A percentile compares a stretch with the other conserved stretches of the same genome.
Evolutionary conservation across 2,888 invertebrate genomes (phyloP).

Genomic region (Himalopsyche tibetana): DNA sequence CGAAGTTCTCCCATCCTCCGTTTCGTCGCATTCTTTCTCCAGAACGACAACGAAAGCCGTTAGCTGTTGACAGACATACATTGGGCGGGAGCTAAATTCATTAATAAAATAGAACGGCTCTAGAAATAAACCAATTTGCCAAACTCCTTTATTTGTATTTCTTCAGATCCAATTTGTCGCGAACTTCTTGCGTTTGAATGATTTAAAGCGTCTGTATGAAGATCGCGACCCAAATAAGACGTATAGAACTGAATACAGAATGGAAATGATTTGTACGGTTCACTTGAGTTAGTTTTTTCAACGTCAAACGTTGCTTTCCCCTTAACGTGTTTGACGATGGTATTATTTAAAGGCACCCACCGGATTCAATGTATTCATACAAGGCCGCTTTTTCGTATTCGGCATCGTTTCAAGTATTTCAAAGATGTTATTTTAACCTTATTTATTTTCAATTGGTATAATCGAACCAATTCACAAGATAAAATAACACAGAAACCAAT

Average conservation of each 20-base stretch:
- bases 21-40: constrained; percentile 60
- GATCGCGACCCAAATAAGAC: constrained; percentile 9
- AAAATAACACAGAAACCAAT: background rate
- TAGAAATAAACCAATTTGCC: constrained; percentile 61
- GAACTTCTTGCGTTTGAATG: constrained; percentile 17
- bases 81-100: constrained; percentile 65
- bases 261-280: constrained; percentile 27
- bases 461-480: background rate
- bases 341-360: constrained; percentile 23
- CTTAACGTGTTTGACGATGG: constrained; percentile 20
- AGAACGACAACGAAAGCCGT: constrained; percentile 57
- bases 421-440: constrained; percentile 4
- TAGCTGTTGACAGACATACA: constrained; percentile 64
- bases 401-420: constrained; percentile 4
- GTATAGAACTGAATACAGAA: constrained; percentile 24
- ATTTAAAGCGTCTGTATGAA: constrained; percentile 15
- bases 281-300: constrained; percentile 17
- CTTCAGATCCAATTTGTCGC: constrained; percentile 62
- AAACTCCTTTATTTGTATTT: constrained; percentile 61
- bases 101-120: constrained; percentile 64
- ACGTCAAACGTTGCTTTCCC: constrained; percentile 19
- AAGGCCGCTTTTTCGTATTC: constrained; percentile 18
- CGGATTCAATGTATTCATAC: constrained; percentile 31
- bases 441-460: background rate
- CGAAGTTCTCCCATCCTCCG: background rate